Evolutionary conservation across 2,113 vertebrate species (phyloP).

Genomic region (Dendrocopos noguchii): DNA sequence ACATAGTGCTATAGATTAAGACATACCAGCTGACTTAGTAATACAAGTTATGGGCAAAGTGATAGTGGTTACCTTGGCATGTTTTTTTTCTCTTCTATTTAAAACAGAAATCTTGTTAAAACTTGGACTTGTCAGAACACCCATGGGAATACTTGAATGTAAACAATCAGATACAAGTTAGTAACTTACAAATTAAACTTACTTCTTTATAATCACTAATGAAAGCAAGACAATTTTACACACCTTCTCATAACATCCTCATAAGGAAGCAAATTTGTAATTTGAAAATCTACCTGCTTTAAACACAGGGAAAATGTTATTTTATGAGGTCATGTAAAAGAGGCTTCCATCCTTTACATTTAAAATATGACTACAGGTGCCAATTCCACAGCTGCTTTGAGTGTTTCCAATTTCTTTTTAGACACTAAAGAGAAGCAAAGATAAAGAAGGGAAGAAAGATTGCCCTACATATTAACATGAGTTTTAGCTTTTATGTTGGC

Average conservation of each 20-base stretch:
- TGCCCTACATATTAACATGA: not conserved
- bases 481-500: conserved; percentile 2
- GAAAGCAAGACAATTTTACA: not conserved
- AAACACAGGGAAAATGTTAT: not conserved
- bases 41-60: not conserved
- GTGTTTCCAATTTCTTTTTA: not conserved
- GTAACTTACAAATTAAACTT: not conserved
- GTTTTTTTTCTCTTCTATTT: not conserved
- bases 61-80: not conserved
- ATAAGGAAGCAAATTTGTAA: not conserved
- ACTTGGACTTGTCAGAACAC: not conserved
- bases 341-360: not conserved
- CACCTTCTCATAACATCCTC: not conserved
- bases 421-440: not conserved
- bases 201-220: not conserved
- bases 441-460: not conserved
- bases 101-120: not conserved
- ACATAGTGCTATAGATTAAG: not conserved
- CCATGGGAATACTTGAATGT: not conserved
- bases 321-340: conserved; percentile 24
- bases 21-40: not conserved
- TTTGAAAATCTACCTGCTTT: conserved; percentile 16
- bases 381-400: not conserved
- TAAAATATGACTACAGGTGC: not conserved
- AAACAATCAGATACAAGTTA: not conserved